Evolutionary conservation across 2,113 vertebrate genomes (phyloP).

Genomic region (Brachirus orientalis): DNA sequence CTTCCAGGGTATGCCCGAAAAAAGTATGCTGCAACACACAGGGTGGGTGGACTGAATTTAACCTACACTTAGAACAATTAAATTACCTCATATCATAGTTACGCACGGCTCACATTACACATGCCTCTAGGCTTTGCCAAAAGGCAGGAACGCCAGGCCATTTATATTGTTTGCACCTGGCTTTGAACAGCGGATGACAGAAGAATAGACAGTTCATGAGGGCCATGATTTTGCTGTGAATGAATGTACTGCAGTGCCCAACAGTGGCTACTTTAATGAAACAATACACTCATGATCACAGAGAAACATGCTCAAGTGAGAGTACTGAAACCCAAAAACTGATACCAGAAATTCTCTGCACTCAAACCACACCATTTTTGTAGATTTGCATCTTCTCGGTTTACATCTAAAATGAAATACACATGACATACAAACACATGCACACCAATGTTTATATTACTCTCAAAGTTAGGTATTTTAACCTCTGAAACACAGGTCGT

Average conservation of each 20-base stretch:
- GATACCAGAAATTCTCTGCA: conserved; percentile 22
- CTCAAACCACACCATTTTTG: conserved; percentile 37
- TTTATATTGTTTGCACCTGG: conserved; percentile 69
- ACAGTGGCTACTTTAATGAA: conserved; percentile 53
- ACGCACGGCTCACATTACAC: conserved; percentile 65
- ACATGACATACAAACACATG: too few relatives aligned
- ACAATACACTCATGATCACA: conserved; percentile 34
- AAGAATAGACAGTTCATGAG: conserved; percentile 52
- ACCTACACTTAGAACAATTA: conserved; percentile 68
- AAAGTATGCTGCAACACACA: conserved; percentile 12
- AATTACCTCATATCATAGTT: conserved; percentile 66
- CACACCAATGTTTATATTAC: too few relatives aligned
- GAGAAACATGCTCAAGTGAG: conserved; percentile 40
- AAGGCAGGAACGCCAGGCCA: conserved; percentile 61
- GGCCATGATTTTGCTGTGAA: conserved; percentile 42
- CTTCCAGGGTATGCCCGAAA: conserved; percentile 14
- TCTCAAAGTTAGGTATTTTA: too few relatives aligned
- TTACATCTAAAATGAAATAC: conserved; percentile 6
- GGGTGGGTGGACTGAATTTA: conserved; percentile 38
- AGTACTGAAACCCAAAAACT: too few relatives aligned
- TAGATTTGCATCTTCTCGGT: conserved; percentile 11
- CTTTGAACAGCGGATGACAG: conserved; percentile 29
- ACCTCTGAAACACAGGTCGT: too few relatives aligned
- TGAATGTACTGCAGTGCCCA: conserved; percentile 42
- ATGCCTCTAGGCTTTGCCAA: conserved; percentile 60